Evolutionary conservation across 2,797 vertebrate species (phyloP), one percentile per base, ranked within the genome.

Genomic region (Brotogeris chrysoptera): DNA sequence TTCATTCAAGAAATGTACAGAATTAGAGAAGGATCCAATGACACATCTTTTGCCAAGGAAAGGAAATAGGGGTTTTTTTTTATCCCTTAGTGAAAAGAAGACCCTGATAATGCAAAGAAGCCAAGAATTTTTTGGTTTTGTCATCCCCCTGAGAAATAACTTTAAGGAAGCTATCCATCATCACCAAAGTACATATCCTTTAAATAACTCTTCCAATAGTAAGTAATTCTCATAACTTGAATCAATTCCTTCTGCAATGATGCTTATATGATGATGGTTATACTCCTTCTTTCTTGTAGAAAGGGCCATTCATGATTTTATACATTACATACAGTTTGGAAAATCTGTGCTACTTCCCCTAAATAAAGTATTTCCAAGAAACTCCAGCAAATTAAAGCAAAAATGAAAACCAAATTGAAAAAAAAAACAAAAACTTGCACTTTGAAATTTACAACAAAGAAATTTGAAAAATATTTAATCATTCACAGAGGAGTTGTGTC

Each of bases 1-100:
- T 99, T 52, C 1, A 41, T 19, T 13, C 2, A 2, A 82, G 43
- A 88, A 79, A 84, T 1, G 9, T 23, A 71, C 65, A 88, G 34
- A 63, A 85, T 46, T 73, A 84, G 30, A 50, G 28, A 44, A 72
- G 27, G 15, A 69, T 44, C 13, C 69, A 60, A 32, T 4, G 69
- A 41, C 7, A 64, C 16, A 39, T 4, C 19, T 13, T 32, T 60
- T 64, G 5, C 21, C 44, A 86, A 39, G 7, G 8, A 79, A 88
- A 4, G 2, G 4, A 11, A 76, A 32, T n/a, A n/a, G n/a, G 0
- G 2, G 15, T 12, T 46, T 46, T 61, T 79, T 57, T 18, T 47
- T 24, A 47, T 47, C 5, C 6, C 18, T 50, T 66, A 39, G 19
- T 55, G 8, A 82, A n/a, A 15, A 70, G 93, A 63, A 87, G 25